These are phyloP conservation scores for Netelia melanura DNA, from an alignment of 2,888 invertebrate species.

Conservation along the genomic window DNA sequence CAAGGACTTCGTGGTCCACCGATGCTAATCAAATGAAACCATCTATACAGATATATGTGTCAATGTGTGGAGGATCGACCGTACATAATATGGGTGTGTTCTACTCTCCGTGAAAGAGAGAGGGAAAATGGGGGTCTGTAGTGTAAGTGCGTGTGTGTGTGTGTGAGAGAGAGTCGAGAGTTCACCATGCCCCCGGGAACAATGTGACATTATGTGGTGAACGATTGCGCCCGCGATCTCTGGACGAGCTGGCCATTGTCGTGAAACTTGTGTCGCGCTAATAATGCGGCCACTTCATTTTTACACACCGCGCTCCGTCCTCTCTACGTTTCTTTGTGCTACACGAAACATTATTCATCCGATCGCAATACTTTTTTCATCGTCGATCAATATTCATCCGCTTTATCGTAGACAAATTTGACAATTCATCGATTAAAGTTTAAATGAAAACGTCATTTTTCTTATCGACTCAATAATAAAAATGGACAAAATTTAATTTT, in stretches of 20 bases:
- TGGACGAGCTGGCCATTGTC: constrained; percentile 67
- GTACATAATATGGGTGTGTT: constrained; percentile 69
- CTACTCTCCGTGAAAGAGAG: constrained; percentile 26
- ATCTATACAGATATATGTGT: constrained; percentile 5
- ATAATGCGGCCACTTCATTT: constrained; percentile 43
- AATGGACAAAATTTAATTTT: too few species aligned
- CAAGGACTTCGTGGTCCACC: constrained; percentile 68
- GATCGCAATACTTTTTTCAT: neutral
- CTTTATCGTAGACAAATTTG: too few species aligned
- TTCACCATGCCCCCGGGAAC: constrained; percentile 75
- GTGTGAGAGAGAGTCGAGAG: constrained; percentile 25
- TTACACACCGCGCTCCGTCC: constrained; percentile 7
- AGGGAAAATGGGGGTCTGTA: neutral
- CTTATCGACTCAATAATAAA: too few species aligned
- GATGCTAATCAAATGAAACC: constrained; percentile 66
- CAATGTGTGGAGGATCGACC: constrained; percentile 6
- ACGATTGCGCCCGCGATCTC: constrained; percentile 66
- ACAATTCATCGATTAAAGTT: too few species aligned
- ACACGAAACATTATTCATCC: neutral
- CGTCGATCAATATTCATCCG: too few species aligned
- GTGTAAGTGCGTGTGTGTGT: neutral
- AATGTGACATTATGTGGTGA: constrained; percentile 80
- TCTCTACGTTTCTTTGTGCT: constrained; percentile 3
- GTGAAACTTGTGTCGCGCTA: constrained; percentile 59
- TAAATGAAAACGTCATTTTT: too few species aligned